Conservation (phyloP, 1,140 invertebrate genomes). For the Heliothis virescens region DNA sequence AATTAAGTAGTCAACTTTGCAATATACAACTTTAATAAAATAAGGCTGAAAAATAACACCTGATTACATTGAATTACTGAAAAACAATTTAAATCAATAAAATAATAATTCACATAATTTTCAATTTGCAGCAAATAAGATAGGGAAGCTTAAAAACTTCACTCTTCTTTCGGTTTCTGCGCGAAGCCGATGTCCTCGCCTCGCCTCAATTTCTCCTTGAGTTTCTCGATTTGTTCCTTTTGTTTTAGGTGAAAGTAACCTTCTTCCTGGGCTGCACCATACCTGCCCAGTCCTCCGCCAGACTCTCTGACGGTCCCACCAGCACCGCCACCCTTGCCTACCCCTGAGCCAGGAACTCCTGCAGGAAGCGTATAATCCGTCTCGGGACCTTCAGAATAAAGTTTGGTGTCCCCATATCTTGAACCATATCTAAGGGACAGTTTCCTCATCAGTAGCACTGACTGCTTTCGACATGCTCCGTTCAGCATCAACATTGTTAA, state of each 20-base stretch:
- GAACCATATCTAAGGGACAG: background rate
- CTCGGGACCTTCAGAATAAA: background rate
- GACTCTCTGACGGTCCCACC: slow-evolving; percentile 69
- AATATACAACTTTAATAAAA: background rate
- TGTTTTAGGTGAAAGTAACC: slow-evolving; percentile 73
- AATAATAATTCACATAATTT: background rate
- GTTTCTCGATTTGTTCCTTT: slow-evolving; percentile 66
- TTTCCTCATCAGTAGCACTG: background rate
- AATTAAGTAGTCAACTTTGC: background rate
- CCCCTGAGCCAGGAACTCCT: slow-evolving; percentile 65
- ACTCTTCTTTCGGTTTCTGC: slow-evolving; percentile 2
- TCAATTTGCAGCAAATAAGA: background rate
- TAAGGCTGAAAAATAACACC: background rate
- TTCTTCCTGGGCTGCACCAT: slow-evolving; percentile 72
- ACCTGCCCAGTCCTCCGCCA: slow-evolving; percentile 70
- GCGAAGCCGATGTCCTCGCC: slow-evolving; percentile 44
- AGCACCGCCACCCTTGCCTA: slow-evolving; percentile 67
- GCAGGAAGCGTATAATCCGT: slow-evolving; percentile 26
- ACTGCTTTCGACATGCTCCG: background rate
- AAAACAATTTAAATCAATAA: slow-evolving; percentile 8
- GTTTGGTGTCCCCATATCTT: background rate
- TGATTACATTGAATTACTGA: background rate
- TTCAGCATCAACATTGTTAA: background rate
- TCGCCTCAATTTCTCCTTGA: slow-evolving; percentile 68
- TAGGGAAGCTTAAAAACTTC: background rate